Base-by-base conservation (phyloP, 2,888 invertebrate genomes). In the Ophion costatus region DNA sequence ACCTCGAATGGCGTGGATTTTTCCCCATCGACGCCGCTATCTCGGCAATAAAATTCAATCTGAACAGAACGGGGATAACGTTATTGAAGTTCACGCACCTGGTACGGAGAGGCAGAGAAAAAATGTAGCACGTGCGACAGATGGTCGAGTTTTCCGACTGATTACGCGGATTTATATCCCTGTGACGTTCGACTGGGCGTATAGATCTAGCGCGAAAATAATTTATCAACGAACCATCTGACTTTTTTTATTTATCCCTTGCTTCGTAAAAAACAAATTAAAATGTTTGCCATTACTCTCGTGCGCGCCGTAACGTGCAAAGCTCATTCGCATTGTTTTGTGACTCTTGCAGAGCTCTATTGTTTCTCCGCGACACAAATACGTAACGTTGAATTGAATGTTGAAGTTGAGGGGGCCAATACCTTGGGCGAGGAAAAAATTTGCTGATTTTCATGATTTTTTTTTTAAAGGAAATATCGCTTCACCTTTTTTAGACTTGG, bases 61-160 rank as follows among this genome's bases (percentile, higher is more conserved):
- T 24, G n/a, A 64, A 29, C 6, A 67, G 17, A 56, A 42, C 56
- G 38, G 56, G 61, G 61, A 74, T 74, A 42, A 56, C 64, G 45
- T 76, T 76, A 67, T 76, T 70, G 74, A 82, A 79, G 24, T 59
- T 51, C 51, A 59, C 66, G 70, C 59, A 69, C 42, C 63, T 73
- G 59, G 38, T 20, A 64, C 22, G 29, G 17, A 57, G 45, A 70
- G 33, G 45, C 17, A 42, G 29, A 59, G 38, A 74, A 64, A 70
- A 69, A 79, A 10, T 22, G 70, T 64, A 73, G 7, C 29, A 61
- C 22, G 61, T 29, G 64, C 71, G 84, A 79, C 84, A 84, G 84
- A 84, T 84, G 84, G 81, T 82, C 75, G 69, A 75, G 70, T 79
- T 75, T 79, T 67, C 70, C 66, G 20, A 84, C 70, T 75, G 84